Percentiles rank a stretch among this genome's conserved stretches.
Conservation (phyloP, 2,888 invertebrate species). For the Mellilla xanthometata region DNA sequence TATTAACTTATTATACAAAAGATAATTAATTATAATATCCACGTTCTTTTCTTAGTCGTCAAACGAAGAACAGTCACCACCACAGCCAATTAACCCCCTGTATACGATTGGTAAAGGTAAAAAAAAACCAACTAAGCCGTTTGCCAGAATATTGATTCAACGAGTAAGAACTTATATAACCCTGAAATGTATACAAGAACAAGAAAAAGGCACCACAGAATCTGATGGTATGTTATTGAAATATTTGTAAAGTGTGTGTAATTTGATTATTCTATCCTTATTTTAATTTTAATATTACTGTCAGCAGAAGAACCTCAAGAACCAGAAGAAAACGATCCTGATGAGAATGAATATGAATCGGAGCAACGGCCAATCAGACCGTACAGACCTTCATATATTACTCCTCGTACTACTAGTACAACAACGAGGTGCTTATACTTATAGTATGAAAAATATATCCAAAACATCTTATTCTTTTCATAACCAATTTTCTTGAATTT, state of each 20-base stretch:
- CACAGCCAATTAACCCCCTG: conserved; percentile 53
- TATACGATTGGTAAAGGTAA: conserved; percentile 46
- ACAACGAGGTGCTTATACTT: conserved; percentile 22
- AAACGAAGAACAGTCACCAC: conserved; percentile 69
- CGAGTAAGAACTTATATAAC: conserved; percentile 61
- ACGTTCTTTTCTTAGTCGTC: conserved; percentile 53
- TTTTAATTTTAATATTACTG: no score
- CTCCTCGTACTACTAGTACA: conserved; percentile 16
- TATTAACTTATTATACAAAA: no score
- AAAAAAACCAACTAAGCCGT: conserved; percentile 53
- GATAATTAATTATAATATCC: no score
- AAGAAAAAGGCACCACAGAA: conserved; percentile 29
- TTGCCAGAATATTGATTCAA: conserved; percentile 57
- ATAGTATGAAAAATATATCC: no score
- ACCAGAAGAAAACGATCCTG: not conserved
- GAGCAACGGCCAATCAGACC: not conserved
- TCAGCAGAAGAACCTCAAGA: not conserved
- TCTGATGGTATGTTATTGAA: conserved; percentile 24
- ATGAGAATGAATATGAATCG: conserved; percentile 5
- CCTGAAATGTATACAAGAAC: conserved; percentile 37
- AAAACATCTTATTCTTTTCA: no score
- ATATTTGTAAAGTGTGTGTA: no score
- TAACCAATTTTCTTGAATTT: no score
- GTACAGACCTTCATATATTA: conserved; percentile 1
- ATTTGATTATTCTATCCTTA: no score